Evolutionary conservation across 2,113 vertebrate genomes (phyloP), one percentile per base, ranked within the genome.

Genomic region (Tamias sibiricus): DNA sequence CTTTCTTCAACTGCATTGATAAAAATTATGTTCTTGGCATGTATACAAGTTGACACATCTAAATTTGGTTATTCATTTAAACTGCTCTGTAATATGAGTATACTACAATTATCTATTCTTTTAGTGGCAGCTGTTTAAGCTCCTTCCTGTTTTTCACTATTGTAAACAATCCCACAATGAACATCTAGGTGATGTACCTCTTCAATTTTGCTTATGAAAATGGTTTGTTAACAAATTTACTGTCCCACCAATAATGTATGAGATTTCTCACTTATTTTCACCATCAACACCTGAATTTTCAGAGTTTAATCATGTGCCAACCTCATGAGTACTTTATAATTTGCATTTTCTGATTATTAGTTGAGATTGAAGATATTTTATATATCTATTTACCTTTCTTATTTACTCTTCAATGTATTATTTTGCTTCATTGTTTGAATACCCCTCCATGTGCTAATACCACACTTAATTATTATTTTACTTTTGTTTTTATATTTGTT

Each of bases 61-160:
- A 79, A 72, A 83, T 83, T 90, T 68, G 52, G 44, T 72, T 64
- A 72, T 77, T 16, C 85, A 80, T 47, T 88, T 89, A 84, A 83
- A 74, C 14, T 44, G 12, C 37, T 68, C 0, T 40, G 47, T 81
- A 26, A 37, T 87, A 64, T 59, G 22, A 74, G 35, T 52, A 37
- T 4, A 2, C 28, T 40, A 66, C 17, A 79, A 62, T 87, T 86
- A 81, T 64, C 35, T 42, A 40, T 54, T 94, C 5, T 3, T 71
- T 72, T 92, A 44, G 10, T 69, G 71, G 20, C 14, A 96, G 17
- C 6, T 30, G 22, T 69, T 86, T 82, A 95, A 82, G 35, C 6
- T 72, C 9, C 81, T 75, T 37, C n/a, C 7, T 54, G 14, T 80
- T 89, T 52, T 89, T 32, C 9, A 74, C 17, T 82, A 17, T 62